Evolutionary conservation across 2,888 invertebrate species (phyloP).

Genomic region (Polyommatus icarus): DNA sequence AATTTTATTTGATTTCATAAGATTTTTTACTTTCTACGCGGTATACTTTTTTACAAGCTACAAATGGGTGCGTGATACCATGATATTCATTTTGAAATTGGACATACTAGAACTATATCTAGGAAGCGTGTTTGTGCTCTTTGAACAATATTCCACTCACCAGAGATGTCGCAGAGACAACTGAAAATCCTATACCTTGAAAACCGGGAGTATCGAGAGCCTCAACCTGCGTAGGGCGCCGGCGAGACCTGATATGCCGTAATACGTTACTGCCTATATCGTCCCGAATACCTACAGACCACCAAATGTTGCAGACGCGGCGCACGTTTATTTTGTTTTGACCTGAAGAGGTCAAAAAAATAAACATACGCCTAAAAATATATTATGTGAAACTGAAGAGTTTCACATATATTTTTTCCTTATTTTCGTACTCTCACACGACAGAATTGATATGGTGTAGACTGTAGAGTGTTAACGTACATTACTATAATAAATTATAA

Average conservation of each 20-base stretch:
- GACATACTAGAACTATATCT: conserved; percentile 40
- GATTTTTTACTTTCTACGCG: not conserved
- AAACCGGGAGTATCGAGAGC: conserved; percentile 43
- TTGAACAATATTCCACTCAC: conserved; percentile 44
- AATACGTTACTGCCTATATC: conserved; percentile 66
- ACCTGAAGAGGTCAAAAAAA: not conserved
- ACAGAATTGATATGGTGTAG: too few relatives aligned
- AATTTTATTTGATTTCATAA: not conserved
- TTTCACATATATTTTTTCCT: not conserved
- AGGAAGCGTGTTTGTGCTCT: conserved; percentile 58
- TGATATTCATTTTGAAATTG: not conserved
- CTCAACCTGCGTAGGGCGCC: conserved; percentile 66
- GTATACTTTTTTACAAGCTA: not conserved
- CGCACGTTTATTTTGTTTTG: not conserved
- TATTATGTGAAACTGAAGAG: too few relatives aligned
- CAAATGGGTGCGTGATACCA: not conserved
- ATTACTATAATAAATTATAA: too few relatives aligned
- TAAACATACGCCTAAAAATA: too few relatives aligned
- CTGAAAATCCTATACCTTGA: conserved; percentile 34
- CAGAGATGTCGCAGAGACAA: conserved; percentile 42
- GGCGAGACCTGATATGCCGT: conserved; percentile 71
- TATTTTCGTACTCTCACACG: not conserved
- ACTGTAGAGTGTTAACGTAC: too few relatives aligned
- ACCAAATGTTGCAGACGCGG: conserved; percentile 53
- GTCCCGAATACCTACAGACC: conserved; percentile 62